These are phyloP conservation scores for Rhaphigaster nebulosa DNA, from an alignment of 2,888 invertebrate genomes.

Conservation along the genomic window DNA sequence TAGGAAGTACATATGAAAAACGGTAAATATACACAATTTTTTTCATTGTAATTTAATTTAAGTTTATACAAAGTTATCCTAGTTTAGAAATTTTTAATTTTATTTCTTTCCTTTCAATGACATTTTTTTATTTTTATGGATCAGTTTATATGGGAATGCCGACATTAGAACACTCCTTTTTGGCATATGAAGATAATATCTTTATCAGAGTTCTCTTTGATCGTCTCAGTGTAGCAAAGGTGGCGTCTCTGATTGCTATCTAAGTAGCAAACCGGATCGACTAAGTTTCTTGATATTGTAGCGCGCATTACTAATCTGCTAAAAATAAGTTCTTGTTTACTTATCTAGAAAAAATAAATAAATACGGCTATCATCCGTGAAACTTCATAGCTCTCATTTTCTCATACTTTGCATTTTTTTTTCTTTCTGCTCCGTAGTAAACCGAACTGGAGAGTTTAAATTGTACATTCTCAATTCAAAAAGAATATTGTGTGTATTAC, in stretches of 20 bases:
- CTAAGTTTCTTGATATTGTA: not conserved
- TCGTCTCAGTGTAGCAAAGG: not conserved
- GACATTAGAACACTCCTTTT: not conserved
- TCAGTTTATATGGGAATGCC: not conserved
- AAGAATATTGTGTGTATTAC: no score
- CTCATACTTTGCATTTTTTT: not conserved
- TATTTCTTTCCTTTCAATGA: no score
- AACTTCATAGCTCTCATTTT: not conserved
- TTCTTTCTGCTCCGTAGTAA: not conserved
- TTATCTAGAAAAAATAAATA: not conserved
- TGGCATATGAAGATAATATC: no score
- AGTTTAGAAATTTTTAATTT: no score
- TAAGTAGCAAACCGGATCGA: not conserved
- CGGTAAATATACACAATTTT: no score
- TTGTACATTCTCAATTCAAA: no score
- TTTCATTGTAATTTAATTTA: no score
- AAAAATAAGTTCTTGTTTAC: not conserved
- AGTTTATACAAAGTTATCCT: no score
- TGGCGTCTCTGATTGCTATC: conserved; percentile 15
- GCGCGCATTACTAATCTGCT: not conserved
- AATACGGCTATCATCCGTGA: not conserved
- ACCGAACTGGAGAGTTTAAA: no score
- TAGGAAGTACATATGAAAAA: no score
- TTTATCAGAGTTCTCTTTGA: no score
- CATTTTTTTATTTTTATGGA: no score